Evolutionary conservation across 2,888 invertebrate species (phyloP), one percentile per base, ranked within the genome.

Genomic region (Cerastoderma edule): DNA sequence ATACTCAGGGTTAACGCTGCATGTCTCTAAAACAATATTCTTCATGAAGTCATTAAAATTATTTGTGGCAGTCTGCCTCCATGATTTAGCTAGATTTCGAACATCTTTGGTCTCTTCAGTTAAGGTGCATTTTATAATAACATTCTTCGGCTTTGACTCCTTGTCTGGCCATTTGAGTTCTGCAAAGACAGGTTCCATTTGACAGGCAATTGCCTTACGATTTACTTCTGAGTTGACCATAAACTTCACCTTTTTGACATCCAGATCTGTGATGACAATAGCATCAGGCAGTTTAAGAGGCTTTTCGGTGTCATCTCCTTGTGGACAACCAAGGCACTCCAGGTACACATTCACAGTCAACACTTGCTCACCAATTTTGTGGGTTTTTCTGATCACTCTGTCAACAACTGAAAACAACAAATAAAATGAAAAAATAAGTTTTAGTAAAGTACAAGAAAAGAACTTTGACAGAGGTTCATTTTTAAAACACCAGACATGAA

Each of bases 51-150:
- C 74, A 13, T 54, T 19, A 44, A 83, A 56, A 27, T 64, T 48
- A 22, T 64, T 30, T 10, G 32, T 24, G n/a, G 77, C 83, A 46
- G 57, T 63, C 24, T 67, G n/a, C 46, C 72, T 77, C 79, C 83
- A 80, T 6, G 54, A 54, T 57, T 71, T 79, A 13, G 63, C 83
- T 4, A 83, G 39, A 69, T 67, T 80, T 30, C 54, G 44, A 19
- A 65, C 80, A 24, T 75, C 71, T 67, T 75, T 75, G 13, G 50
- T 64, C 5, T 79, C 72, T 19, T 60, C 22, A 10, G 79, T 80
- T 13, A 83, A 32, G 6, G 71, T 71, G 53, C 79, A 83, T 30
- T 77, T 70, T 5, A 83, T 72, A 2, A 76, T 13, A 24, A 74
- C 64, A 4, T 79, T n/a, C 13, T 33, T 71, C 3, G 54, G 32